Base-by-base conservation (phyloP, 30 jellyfish, hydroid and myxozoan species). In the Clytia hemisphaerica region DNA sequence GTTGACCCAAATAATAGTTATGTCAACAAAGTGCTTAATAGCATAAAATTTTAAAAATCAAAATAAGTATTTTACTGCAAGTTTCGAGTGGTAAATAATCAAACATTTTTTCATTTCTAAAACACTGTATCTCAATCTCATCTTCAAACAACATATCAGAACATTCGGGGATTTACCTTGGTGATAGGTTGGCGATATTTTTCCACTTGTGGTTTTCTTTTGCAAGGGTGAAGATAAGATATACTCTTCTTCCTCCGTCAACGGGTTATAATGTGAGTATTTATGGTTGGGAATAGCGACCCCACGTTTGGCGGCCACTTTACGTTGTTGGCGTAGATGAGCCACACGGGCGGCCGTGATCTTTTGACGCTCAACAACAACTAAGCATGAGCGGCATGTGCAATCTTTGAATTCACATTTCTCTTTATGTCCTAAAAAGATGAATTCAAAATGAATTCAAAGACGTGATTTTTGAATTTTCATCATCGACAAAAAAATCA, bases 331-430 rank as follows among this genome's bases (percentile, higher is more conserved):
- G 44, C 97, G 87, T 61, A 88, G 61, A 69, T 88, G 93, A 15
- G 97, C 97, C 37, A 88, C 97, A 31, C 97, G 60, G 6, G 93
- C 85, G 24, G 97, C 97, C 14, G 97, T 88, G 16, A 88, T 75
- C 76, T 88, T 88, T 72, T 88, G 97, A 37, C 97, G 46, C 36
- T 88, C 97, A 16, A 78, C 94, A 10, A 88, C 97, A 66, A 79
- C 38, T 15, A 88, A 63, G 50, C 97, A 88, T 28, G 93, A 75
- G 51, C 93, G 72, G 59, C 97, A 88, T 31, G 67, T 71, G 61
- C 97, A 88, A 61, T 88, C 97, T 70, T 88, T 88, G 81, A 79
- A 88, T 49, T 68, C 85, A 62, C 97, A 88, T 71, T 79, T 88
- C 71, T 88, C 97, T 37, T 88, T 88, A 47, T 88, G 97, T 19